Evolutionary conservation across 2,888 invertebrate genomes (phyloP).

Genomic region (Biston betularia): DNA sequence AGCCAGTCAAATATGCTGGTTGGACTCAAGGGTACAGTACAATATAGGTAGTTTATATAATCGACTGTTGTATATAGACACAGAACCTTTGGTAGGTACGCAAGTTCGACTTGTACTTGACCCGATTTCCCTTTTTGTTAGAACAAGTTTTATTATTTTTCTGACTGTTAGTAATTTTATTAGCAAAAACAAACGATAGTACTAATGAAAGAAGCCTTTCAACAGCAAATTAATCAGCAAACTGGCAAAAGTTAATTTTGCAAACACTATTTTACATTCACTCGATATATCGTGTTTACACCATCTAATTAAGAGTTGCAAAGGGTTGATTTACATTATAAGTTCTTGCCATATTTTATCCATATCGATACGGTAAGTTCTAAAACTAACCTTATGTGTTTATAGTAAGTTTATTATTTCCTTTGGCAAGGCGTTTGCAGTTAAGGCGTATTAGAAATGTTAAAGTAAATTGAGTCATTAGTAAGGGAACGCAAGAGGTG

Average conservation of each 20-base stretch:
- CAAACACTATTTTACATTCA: slow-evolving; percentile 52
- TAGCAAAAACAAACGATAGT: background rate
- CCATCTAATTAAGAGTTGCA: slow-evolving; percentile 65
- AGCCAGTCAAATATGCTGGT: no score
- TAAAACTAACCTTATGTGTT: slow-evolving; percentile 19
- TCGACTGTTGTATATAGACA: no score
- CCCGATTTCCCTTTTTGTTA: no score
- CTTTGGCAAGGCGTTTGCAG: background rate
- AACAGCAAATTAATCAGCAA: slow-evolving; percentile 34
- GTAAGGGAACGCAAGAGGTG: slow-evolving; percentile 70
- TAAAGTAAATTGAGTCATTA: slow-evolving; percentile 75
- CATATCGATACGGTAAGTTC: background rate
- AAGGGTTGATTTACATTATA: slow-evolving; percentile 65
- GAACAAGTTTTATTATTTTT: no score
- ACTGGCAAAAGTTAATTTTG: slow-evolving; percentile 45
- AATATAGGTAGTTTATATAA: no score
- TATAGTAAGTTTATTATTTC: slow-evolving; percentile 26
- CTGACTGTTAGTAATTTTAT: no score
- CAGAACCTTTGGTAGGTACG: no score
- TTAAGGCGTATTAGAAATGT: slow-evolving; percentile 44
- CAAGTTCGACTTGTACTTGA: no score
- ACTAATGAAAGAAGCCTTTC: slow-evolving; percentile 12
- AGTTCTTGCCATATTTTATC: slow-evolving; percentile 59
- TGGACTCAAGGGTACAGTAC: no score
- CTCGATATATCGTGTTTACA: slow-evolving; percentile 63